Evolutionary conservation across 2,797 vertebrate species (phyloP).

Genomic region (Glyptemys insculpta): DNA sequence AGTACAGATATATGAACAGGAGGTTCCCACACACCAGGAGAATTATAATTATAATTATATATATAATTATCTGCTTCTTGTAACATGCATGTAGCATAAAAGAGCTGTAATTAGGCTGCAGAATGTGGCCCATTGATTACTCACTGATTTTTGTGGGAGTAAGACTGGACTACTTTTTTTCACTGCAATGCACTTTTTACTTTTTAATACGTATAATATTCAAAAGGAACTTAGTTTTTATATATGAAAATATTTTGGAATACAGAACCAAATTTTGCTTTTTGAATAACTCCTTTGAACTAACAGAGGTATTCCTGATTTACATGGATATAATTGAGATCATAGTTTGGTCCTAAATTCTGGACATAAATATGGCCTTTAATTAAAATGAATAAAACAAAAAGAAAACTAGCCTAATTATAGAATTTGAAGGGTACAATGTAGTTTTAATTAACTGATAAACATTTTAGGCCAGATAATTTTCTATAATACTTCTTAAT

Average conservation of each 20-base stretch:
- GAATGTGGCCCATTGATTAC: neutral
- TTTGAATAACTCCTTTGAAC: neutral
- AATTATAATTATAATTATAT: neutral
- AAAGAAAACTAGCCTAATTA: constrained; percentile 21
- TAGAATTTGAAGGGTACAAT: neutral
- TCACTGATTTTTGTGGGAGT: neutral
- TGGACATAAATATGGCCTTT: neutral
- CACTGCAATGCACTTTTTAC: constrained; percentile 8
- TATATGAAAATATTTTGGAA: neutral
- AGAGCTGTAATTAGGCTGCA: neutral
- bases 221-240: constrained; percentile 12
- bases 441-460: neutral
- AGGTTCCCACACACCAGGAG: neutral
- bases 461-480: neutral
- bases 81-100: neutral
- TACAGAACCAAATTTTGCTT: neutral
- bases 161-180: neutral
- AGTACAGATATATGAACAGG: neutral
- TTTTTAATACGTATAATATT: constrained; percentile 36
- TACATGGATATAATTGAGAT: neutral
- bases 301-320: constrained; percentile 30
- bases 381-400: constrained; percentile 4
- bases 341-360: neutral
- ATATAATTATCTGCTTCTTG: neutral
- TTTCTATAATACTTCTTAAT: neutral